A percentile compares a stretch with the other conserved stretches of the same genome.
These are phyloP conservation scores for Phrynocephalus vlangalii DNA, from an alignment of 2,797 vertebrate genomes.

Conservation along the genomic window DNA sequence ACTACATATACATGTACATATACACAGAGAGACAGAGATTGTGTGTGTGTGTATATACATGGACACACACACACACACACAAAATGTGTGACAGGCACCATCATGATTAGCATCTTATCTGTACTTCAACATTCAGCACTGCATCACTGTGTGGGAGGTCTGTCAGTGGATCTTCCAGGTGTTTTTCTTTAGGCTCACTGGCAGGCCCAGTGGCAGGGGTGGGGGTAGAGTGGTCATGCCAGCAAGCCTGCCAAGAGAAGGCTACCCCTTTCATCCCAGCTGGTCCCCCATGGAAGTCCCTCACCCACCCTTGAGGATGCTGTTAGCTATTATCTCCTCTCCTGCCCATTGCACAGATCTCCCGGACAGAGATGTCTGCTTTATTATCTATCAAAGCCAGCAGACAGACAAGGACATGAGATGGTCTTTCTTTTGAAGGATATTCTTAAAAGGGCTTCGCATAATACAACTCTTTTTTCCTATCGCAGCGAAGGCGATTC, in stretches of 20 bases:
- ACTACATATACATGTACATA: no score
- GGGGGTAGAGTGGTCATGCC: no score
- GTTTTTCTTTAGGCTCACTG: not conserved
- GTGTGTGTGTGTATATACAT: no score
- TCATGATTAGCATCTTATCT: not conserved
- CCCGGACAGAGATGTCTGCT: not conserved
- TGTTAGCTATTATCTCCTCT: not conserved
- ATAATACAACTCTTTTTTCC: not conserved
- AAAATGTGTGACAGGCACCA: not conserved
- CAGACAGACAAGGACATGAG: not conserved
- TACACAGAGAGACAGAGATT: no score
- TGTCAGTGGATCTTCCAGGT: not conserved
- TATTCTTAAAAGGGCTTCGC: slow-evolving; percentile 1
- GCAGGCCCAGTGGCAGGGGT: no score
- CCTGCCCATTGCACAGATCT: not conserved
- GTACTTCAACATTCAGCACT: not conserved
- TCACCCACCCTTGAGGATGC: not conserved
- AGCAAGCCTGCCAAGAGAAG: no score
- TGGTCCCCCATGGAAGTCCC: not conserved
- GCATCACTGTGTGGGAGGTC: not conserved
- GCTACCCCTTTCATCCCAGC: no score
- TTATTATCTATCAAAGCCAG: not conserved
- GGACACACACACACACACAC: no score
- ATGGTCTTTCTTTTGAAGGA: slow-evolving; percentile 3
- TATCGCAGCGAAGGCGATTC: not conserved